A percentile compares a stretch with the other conserved stretches of the same genome.
Conservation (phyloP, 2,888 invertebrate species). For the Cephus runcator region DNA sequence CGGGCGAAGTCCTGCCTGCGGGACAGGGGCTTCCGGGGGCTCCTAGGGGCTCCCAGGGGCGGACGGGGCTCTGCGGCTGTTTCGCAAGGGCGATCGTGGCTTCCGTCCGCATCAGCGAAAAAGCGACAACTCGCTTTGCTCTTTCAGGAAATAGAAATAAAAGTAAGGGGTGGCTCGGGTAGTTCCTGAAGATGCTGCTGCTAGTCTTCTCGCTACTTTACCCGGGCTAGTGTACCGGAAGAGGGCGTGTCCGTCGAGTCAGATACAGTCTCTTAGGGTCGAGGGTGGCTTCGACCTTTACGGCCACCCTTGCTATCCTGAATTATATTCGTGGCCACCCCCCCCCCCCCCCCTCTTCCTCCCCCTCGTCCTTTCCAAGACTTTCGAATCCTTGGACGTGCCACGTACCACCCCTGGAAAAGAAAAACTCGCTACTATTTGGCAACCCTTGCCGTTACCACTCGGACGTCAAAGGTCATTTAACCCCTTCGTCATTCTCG, state of each 20-base stretch:
- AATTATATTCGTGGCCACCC: background rate
- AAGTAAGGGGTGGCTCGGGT: constrained; percentile 21
- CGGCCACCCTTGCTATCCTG: constrained; percentile 1
- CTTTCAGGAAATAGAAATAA: constrained; percentile 14
- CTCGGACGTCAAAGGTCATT: background rate
- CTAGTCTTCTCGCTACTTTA: constrained; percentile 30
- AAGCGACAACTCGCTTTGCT: background rate
- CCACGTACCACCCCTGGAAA: background rate
- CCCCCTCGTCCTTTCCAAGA: background rate
- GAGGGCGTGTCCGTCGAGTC: constrained; percentile 31
- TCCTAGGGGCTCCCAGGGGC: no score
- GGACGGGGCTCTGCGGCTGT: background rate
- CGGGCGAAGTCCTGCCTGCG: background rate
- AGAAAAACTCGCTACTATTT: background rate
- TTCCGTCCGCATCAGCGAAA: background rate
- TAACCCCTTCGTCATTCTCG: constrained; percentile 1
- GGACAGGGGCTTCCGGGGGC: no score
- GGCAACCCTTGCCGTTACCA: background rate
- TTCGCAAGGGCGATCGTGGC: background rate
- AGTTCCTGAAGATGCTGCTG: background rate
- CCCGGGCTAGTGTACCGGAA: constrained; percentile 33
- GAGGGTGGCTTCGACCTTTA: constrained; percentile 4
- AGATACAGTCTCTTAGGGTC: constrained; percentile 6
- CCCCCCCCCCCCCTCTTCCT: no score
- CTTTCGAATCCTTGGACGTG: background rate